Conservation (phyloP, 2,888 invertebrate genomes). For the Coleophora deauratella region DNA sequence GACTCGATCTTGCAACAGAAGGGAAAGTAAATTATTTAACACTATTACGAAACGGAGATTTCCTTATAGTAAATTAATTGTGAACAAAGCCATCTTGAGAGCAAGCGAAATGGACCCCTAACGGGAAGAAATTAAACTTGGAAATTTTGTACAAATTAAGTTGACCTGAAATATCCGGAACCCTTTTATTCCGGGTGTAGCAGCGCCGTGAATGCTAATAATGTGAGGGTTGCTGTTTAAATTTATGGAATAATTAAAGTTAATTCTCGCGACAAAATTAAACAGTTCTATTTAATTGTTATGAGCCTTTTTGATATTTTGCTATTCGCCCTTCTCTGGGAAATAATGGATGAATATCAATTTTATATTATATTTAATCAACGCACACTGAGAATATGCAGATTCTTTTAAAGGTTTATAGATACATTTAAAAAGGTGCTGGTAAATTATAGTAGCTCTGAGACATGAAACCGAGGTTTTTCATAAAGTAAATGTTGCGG, state of each 20-base stretch:
- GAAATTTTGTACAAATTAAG: conserved; percentile 53
- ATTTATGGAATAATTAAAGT: conserved; percentile 69
- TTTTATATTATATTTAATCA: no score
- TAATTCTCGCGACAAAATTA: conserved; percentile 51
- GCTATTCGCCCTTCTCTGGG: no score
- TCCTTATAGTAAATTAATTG: conserved; percentile 64
- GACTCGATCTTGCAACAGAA: neutral
- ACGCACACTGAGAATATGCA: no score
- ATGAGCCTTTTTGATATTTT: no score
- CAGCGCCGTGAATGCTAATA: conserved; percentile 66
- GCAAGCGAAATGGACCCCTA: conserved; percentile 56
- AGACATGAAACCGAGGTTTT: no score
- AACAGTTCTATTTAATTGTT: conserved; percentile 20
- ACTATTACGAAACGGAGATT: conserved; percentile 61
- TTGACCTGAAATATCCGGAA: conserved; percentile 63
- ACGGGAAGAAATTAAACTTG: conserved; percentile 49
- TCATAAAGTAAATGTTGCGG: no score
- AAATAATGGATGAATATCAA: no score
- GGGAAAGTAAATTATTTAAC: conserved; percentile 46
- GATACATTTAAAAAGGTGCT: no score
- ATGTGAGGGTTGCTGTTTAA: conserved; percentile 58
- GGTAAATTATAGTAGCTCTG: no score
- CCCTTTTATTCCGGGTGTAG: conserved; percentile 59
- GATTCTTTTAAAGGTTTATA: no score
- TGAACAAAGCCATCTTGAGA: conserved; percentile 30